Conservation (phyloP, 1,140 invertebrate species). For the Riptortus pedestris region DNA sequence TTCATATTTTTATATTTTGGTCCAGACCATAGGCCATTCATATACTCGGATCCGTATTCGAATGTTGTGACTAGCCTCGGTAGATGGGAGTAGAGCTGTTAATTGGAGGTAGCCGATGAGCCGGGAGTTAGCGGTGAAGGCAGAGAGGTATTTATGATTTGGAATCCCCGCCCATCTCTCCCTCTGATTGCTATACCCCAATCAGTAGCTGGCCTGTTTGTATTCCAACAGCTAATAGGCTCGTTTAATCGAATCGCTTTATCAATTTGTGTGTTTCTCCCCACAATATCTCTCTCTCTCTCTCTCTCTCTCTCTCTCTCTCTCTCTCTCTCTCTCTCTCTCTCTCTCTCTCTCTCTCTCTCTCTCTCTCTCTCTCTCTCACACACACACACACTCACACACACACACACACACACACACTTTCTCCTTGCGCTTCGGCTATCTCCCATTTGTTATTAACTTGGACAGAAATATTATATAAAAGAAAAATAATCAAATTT, state of each 20-base stretch:
- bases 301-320: constrained; percentile 22
- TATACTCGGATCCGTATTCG: too few species aligned
- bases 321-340: constrained; percentile 19
- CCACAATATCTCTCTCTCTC: constrained; percentile 8
- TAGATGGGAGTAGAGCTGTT: too few species aligned
- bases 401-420: constrained; percentile 12
- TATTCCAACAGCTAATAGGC: neutral
- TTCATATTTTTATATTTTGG: too few species aligned
- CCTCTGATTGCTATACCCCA: neutral
- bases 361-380: constrained; percentile 22
- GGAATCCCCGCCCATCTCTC: too few species aligned
- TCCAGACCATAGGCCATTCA: too few species aligned
- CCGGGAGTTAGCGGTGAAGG: too few species aligned
- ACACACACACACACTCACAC: constrained; percentile 1
- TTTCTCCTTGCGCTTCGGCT: neutral
- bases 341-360: constrained; percentile 21
- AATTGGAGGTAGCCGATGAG: too few species aligned
- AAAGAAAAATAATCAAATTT: too few species aligned
- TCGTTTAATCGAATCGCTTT: constrained; percentile 4
- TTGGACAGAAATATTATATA: too few species aligned
- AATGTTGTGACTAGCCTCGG: too few species aligned
- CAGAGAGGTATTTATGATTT: too few species aligned
- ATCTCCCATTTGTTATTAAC: too few species aligned
- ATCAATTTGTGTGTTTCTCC: constrained; percentile 2
- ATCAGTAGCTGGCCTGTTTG: constrained; percentile 4